A percentile compares a stretch with the other conserved stretches of the same genome.
Evolutionary conservation across 1,140 invertebrate species (phyloP).

Genomic region (Drosophila triauraria): DNA sequence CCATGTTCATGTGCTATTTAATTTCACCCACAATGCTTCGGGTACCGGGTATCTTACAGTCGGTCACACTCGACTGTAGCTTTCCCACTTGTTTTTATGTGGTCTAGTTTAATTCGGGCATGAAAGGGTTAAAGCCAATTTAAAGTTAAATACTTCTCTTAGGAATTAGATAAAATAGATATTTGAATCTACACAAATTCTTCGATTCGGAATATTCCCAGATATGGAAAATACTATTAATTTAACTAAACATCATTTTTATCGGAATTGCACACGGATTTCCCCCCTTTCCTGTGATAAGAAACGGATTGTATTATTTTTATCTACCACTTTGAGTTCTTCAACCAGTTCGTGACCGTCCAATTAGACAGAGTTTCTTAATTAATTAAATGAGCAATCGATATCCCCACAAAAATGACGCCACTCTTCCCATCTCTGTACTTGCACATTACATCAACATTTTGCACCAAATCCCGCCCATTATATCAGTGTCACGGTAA

Average conservation of each 20-base stretch:
- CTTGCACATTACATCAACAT: conserved; percentile 1
- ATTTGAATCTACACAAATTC: background rate
- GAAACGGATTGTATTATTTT: background rate
- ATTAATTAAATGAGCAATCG: conserved; percentile 3
- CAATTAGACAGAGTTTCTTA: conserved; percentile 1
- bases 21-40: too few relatives aligned
- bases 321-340: background rate
- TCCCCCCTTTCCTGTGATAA: background rate
- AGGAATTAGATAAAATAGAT: too few relatives aligned
- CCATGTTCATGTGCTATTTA: too few relatives aligned
- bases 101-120: too few relatives aligned
- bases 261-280: background rate
- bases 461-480: background rate
- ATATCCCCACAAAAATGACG: background rate
- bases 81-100: too few relatives aligned
- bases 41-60: too few relatives aligned
- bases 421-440: background rate
- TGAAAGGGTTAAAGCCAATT: too few relatives aligned
- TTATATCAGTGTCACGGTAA: background rate
- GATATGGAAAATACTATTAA: background rate
- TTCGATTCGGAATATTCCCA: background rate
- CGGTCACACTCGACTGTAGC: too few relatives aligned
- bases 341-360: background rate
- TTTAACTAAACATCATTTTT: background rate
- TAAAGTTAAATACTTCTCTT: too few relatives aligned